Percentiles rank a stretch among this genome's conserved stretches.
phyloP scores from a whole-genome alignment of 2,888 invertebrate species.

The Tipula unca region DNA sequence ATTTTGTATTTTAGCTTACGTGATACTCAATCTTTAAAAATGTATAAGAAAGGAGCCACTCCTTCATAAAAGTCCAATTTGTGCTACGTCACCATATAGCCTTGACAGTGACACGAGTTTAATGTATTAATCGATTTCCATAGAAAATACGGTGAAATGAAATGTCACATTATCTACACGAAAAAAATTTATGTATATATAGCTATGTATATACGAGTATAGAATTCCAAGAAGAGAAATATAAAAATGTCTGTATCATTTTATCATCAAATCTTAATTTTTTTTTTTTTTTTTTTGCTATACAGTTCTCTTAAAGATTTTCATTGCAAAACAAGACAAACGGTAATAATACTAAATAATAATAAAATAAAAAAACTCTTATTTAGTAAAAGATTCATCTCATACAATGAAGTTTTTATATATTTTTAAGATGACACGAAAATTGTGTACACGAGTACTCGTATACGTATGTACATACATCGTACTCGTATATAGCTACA shows the following conservation, averaged over 20 bases:
- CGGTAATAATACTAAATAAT: neutral
- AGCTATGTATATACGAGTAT: neutral
- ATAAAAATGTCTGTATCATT: neutral
- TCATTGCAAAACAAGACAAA: neutral
- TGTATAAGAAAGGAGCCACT: neutral
- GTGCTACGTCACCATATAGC: neutral
- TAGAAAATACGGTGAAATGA: neutral
- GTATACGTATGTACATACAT: neutral
- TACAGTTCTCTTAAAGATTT: neutral
- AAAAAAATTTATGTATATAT: too few species aligned
- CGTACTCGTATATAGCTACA: neutral
- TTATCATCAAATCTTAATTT: neutral
- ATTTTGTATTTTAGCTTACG: neutral
- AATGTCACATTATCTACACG: neutral
- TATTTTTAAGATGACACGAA: neutral
- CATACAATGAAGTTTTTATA: neutral
- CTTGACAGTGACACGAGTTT: neutral
- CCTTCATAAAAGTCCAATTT: neutral
- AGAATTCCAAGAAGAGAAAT: neutral
- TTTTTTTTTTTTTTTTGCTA: too few species aligned
- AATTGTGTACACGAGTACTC: neutral
- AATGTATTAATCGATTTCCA: neutral
- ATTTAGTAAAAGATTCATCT: neutral
- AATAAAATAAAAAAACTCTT: neutral
- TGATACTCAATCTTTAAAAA: neutral